Base-by-base conservation (phyloP, 1,140 invertebrate genomes). In the Paraescarpia echinospica region DNA sequence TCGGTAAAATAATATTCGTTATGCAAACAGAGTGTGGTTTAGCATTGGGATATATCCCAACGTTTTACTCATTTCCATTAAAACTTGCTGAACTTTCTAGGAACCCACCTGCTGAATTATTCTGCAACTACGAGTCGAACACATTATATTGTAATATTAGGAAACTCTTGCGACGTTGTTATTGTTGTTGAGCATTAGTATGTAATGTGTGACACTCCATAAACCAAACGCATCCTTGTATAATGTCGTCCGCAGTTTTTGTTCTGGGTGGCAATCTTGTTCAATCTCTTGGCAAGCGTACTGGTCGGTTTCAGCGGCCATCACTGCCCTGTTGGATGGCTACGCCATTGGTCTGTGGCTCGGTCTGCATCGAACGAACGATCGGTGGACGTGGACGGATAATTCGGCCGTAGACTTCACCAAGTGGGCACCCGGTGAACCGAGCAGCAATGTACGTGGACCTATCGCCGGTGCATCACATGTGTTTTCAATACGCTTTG, bases 361-460 rank as follows among this genome's bases (percentile, higher is more conserved):
- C 4, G 90, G 90, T n/a, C 90, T 91, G 4, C 90, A 34, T 12
- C 34, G n/a, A 22, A 27, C 34, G 18, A 91, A 35, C 59, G 59
- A 31, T 27, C 22, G 14, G 27, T 77, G 59, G 59, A 22, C 91
- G 6, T 92, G 91, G 91, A 41, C 91, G 35, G 91, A 92, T 1
- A 51, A 51, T 18, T 22, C 91, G 35, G 91, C 91, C 48, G 91
- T 92, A 12, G 35, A 92, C 35, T 92, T 41, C 91, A 59, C 48
- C 0, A 35, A 34, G 34, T 90, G 90, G 90, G 90, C 90, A 4
- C 90, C 90, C 34, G 90, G 90, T 35, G 90, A 90, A 90, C 90
- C 90, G 34, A 90, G 90, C 90, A 41, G 18, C 12, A 77, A 77
- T 77, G 59, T 77, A 77, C 0, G 59, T 31, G 59, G 12, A 31